Conservation (phyloP, 2,797 vertebrate genomes). For the Hydrophis major region DNA sequence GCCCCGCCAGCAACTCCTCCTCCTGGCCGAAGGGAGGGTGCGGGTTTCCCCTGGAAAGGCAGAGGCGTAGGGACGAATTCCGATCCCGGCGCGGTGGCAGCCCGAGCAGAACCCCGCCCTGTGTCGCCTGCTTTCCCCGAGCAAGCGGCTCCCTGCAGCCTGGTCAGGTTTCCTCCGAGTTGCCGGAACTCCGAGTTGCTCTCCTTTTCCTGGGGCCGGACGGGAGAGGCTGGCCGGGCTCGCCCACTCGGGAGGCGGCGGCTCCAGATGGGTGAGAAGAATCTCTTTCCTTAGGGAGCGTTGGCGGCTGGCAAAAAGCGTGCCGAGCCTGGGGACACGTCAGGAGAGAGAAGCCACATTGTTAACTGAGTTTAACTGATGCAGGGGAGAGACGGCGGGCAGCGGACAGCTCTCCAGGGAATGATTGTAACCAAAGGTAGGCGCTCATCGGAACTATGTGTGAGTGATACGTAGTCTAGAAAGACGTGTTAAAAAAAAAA, state of each 20-base stretch:
- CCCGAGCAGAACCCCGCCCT: conserved; percentile 6
- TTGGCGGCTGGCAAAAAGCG: neutral
- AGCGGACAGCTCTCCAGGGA: neutral
- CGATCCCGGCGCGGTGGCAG: neutral
- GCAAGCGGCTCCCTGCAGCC: neutral
- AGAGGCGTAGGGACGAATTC: neutral
- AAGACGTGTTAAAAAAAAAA: neutral
- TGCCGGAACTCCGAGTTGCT: neutral
- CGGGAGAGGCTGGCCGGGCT: too few species aligned
- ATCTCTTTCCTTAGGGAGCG: neutral
- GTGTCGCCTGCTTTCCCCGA: neutral
- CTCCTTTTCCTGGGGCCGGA: neutral
- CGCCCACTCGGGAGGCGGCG: neutral
- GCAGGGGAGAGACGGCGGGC: neutral
- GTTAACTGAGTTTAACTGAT: neutral
- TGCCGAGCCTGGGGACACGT: too few species aligned
- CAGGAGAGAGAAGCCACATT: neutral
- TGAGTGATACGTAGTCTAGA: neutral
- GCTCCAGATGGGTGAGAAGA: neutral
- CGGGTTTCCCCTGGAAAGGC: neutral
- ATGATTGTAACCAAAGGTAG: neutral
- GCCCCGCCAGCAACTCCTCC: neutral
- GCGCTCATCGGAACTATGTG: neutral
- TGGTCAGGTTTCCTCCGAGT: neutral
- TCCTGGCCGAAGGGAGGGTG: neutral